Evolutionary conservation across 1,140 invertebrate genomes (phyloP), one percentile per base, ranked within the genome.

Genomic region (Helicoverpa armigera): DNA sequence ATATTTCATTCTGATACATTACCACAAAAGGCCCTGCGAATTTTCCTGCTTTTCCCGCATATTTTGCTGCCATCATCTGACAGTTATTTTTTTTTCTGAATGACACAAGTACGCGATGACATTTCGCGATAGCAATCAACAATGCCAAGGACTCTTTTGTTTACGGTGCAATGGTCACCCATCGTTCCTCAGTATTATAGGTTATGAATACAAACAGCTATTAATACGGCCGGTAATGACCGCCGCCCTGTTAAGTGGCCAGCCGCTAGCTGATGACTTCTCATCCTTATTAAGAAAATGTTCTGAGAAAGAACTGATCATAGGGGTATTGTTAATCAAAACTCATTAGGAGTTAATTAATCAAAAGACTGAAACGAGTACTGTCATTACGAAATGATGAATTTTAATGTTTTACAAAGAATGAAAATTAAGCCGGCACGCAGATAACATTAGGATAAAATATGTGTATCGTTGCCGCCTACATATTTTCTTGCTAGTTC

Each of bases 191-290:
- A 61, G 31, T 4, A 69, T 50, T 61, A 61, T 14, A 11, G 12
- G 43, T 50, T 53, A 9, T 79, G 85, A 63, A 86, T 86, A 86
- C 81, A 82, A 86, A 86, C 70, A 53, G 78, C 83, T 18, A 29
- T 58, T 85, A 82, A 82, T 85, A 35, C 18, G 54, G n/a, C 14
- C 43, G 14, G 50, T 81, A 82, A 77, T 78, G 79, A 75, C 13
- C 53, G 69, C 48, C 82, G 81, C 60, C 80, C 72, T 80, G 60
- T 83, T 80, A 80, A 80, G 76, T 79, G 78, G 50, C n/a, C 23
- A 58, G 56, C 18, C 10, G 35, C 67, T 13, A 72, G 16, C 43
- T 53, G 65, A 83, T 78, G 11, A 83, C 53, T 78, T 75, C 76
- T 50, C 79, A 83, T 78, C 82, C 82, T 83, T 83, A 81, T 83